phyloP scores from a whole-genome alignment of 2,113 vertebrate genomes.

The Porphyrio hochstetteri region DNA sequence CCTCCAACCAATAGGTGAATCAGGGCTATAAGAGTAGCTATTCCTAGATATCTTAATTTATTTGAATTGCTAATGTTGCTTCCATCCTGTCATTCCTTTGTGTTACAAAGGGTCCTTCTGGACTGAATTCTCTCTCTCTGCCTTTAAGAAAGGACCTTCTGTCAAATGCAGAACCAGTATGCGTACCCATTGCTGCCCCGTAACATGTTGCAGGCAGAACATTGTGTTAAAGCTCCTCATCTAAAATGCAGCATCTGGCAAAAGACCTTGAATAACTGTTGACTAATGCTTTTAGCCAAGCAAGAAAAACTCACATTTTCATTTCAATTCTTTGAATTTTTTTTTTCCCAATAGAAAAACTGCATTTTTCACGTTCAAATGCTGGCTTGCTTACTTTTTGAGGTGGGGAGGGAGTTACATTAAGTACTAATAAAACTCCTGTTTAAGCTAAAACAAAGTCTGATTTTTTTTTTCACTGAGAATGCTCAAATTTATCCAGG shows the following conservation, averaged over 20 bases:
- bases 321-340: background rate
- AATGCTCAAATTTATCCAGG: background rate
- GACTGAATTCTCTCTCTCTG: background rate
- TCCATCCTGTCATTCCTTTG: background rate
- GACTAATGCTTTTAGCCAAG: background rate
- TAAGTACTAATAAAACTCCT: background rate
- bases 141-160: background rate
- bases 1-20: background rate
- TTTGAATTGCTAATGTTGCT: background rate
- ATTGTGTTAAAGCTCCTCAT: background rate
- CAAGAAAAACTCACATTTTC: background rate
- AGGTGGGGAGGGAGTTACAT: fast-evolving
- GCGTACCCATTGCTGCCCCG: fast-evolving
- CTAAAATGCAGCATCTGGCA: background rate
- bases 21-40: background rate
- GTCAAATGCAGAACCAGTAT: background rate
- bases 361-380: background rate
- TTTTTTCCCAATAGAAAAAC: background rate
- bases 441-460: background rate
- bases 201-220: background rate
- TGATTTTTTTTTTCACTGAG: background rate
- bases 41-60: background rate
- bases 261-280: background rate
- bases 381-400: fast-evolving
- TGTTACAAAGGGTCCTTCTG: background rate